phyloP scores from a whole-genome alignment of 2,113 vertebrate genomes.

The Montifringilla adamsi region DNA sequence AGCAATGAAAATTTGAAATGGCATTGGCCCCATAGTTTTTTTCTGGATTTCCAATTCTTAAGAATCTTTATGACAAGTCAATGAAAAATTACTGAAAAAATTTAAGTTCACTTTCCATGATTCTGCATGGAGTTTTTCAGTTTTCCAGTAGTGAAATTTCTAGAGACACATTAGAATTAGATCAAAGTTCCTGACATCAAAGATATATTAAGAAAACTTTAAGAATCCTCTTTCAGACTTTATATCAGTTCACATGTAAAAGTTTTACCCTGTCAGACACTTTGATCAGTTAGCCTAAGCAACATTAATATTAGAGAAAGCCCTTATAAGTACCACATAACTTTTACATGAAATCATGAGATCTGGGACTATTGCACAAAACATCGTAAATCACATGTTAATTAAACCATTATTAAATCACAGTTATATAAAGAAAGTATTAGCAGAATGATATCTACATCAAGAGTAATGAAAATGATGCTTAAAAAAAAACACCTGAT shows the following conservation, averaged over 20 bases:
- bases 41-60: neutral
- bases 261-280: neutral
- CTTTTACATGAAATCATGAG: neutral
- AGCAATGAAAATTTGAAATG: neutral
- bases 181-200: neutral
- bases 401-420: neutral
- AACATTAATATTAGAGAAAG: neutral
- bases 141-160: neutral
- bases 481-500: neutral
- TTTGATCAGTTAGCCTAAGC: neutral
- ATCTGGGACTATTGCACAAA: neutral
- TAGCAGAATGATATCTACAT: neutral
- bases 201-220: neutral
- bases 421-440: neutral
- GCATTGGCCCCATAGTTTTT: rapidly evolving
- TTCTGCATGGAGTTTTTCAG: neutral
- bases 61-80: neutral
- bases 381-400: neutral
- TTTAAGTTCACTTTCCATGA: neutral
- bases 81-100: neutral
- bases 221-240: neutral
- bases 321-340: neutral
- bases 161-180: neutral
- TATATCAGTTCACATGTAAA: neutral
- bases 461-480: neutral